Conservation (phyloP, 2,113 vertebrate genomes). For the Cercocebus atys region DNA sequence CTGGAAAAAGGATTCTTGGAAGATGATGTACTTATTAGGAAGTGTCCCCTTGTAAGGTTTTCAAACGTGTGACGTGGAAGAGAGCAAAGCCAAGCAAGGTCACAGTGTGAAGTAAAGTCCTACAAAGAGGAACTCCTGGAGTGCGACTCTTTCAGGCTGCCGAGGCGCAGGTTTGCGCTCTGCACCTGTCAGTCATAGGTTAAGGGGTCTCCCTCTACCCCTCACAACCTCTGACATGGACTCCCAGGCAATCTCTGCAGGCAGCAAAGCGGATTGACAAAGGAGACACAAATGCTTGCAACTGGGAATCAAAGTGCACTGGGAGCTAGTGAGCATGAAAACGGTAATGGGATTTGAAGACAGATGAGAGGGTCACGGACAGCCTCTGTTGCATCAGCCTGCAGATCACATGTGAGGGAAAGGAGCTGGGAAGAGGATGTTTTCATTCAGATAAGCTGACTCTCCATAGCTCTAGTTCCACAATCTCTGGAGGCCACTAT, state of each 20-base stretch:
- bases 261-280: not conserved
- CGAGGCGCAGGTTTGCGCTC: not conserved
- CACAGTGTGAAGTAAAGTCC: not conserved
- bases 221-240: not conserved
- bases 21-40: not conserved
- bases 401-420: not conserved
- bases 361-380: not conserved
- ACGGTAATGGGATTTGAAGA: not conserved
- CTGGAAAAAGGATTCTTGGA: not conserved
- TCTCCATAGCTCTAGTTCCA: not conserved
- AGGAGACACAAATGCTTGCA: not conserved
- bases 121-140: not conserved
- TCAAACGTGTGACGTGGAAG: not conserved
- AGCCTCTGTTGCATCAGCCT: not conserved
- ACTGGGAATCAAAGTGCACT: not conserved
- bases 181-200: not conserved
- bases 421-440: not conserved
- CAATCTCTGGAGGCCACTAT: not conserved
- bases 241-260: not conserved
- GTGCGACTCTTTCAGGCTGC: not conserved
- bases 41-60: not conserved
- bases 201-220: not conserved
- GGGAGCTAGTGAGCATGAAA: not conserved
- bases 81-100: not conserved
- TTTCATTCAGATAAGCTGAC: not conserved